Conservation (phyloP, 2,888 invertebrate genomes). For the Helicoverpa assulta region DNA sequence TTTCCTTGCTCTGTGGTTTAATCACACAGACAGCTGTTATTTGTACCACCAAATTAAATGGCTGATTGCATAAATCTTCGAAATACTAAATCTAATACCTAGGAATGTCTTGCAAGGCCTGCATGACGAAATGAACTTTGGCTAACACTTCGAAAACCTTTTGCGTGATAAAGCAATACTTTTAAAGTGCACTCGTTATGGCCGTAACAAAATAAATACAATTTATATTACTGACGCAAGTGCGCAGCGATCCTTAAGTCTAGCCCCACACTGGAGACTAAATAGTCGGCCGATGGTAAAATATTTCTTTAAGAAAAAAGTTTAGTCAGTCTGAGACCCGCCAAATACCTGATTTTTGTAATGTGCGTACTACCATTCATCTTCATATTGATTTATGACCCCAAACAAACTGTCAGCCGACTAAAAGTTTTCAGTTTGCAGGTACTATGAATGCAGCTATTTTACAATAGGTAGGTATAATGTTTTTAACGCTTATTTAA, state of each 20-base stretch:
- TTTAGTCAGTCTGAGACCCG: too few relatives aligned
- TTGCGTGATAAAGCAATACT: not conserved
- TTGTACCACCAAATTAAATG: not conserved
- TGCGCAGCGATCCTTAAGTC: not conserved
- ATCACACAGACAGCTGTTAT: too few relatives aligned
- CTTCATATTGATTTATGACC: too few relatives aligned
- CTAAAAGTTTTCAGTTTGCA: too few relatives aligned
- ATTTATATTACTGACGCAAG: constrained; percentile 14
- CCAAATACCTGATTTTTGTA: too few relatives aligned
- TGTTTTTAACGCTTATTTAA: not conserved
- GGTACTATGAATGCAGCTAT: not conserved
- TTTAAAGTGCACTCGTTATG: not conserved
- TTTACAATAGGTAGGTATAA: not conserved
- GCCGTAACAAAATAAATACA: constrained; percentile 11
- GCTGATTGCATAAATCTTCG: not conserved
- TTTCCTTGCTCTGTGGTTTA: too few relatives aligned
- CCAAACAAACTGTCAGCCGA: too few relatives aligned
- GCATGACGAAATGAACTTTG: not conserved
- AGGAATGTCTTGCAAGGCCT: not conserved
- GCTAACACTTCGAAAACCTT: constrained; percentile 2
- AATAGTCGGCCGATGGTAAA: too few relatives aligned
- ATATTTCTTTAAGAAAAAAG: too few relatives aligned
- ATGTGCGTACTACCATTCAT: too few relatives aligned
- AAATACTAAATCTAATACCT: not conserved
- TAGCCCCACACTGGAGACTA: too few relatives aligned